These are phyloP conservation scores for Manis javanica DNA, from an alignment of 2,797 vertebrate genomes.

Conservation along the genomic window DNA sequence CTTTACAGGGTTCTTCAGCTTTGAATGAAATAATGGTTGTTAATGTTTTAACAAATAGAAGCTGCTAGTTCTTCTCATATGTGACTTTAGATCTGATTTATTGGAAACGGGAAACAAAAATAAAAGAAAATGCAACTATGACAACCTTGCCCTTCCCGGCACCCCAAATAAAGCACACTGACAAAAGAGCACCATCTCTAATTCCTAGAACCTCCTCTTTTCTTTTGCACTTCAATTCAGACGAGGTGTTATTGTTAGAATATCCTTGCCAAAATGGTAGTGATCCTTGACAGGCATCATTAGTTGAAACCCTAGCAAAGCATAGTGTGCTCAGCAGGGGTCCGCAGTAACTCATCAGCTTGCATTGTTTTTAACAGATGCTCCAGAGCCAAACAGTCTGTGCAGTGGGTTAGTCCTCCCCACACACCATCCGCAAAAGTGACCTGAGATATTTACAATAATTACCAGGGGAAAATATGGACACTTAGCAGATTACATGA, in stretches of 20 bases:
- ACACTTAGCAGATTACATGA: not conserved
- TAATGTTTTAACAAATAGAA: not conserved
- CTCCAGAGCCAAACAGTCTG: not conserved
- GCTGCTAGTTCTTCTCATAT: not conserved
- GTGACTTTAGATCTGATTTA: not conserved
- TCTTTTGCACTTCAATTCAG: not conserved
- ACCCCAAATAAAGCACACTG: not conserved
- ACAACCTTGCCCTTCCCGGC: not conserved
- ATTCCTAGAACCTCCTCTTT: not conserved
- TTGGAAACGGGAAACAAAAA: not conserved
- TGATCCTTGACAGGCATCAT: slow-evolving; percentile 22
- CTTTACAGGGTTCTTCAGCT: not conserved
- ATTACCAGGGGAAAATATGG: not conserved
- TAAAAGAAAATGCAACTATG: not conserved
- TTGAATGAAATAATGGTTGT: not conserved
- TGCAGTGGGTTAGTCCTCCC: not conserved
- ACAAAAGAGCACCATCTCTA: not conserved
- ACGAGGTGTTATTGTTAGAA: slow-evolving; percentile 8
- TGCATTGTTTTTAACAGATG: slow-evolving; percentile 36
- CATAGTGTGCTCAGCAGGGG: not conserved
- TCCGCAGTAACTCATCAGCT: not conserved
- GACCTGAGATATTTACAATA: not conserved
- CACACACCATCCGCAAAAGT: not conserved
- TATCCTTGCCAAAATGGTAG: slow-evolving; percentile 10
- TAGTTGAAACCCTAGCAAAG: not conserved